phyloP scores from a whole-genome alignment of 2,888 invertebrate genomes.

The Drosophila picticornis region DNA sequence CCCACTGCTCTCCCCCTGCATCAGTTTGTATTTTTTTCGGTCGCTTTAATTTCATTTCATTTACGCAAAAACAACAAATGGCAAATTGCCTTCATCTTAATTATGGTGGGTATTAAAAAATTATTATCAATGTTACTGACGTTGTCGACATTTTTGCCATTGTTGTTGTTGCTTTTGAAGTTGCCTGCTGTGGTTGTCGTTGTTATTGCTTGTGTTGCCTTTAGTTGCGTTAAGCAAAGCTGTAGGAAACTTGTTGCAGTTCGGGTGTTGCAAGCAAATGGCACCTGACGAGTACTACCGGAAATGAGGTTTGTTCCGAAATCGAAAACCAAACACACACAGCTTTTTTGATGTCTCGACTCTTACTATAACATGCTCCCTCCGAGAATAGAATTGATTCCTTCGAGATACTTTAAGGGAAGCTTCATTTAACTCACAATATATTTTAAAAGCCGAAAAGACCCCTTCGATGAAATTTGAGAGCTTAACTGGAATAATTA shows the following conservation, averaged over 20 bases:
- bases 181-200: slow-evolving; percentile 47
- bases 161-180: slow-evolving; percentile 3
- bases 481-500: neutral
- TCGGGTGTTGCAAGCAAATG: slow-evolving; percentile 6
- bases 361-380: neutral
- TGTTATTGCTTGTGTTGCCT: slow-evolving; percentile 7
- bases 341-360: neutral
- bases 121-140: slow-evolving; percentile 70
- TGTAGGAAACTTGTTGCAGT: slow-evolving; percentile 1
- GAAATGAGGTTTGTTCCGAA: slow-evolving; percentile 1
- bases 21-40: slow-evolving; percentile 45
- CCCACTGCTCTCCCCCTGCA: neutral
- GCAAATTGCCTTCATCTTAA: slow-evolving; percentile 75
- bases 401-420: neutral
- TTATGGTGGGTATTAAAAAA: slow-evolving; percentile 74
- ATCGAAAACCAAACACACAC: neutral
- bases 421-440: neutral
- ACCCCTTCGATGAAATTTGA: neutral
- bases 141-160: slow-evolving; percentile 35
- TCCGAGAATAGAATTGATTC: too few species aligned
- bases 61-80: slow-evolving; percentile 56
- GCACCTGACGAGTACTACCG: slow-evolving; percentile 23
- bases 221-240: slow-evolving; percentile 11
- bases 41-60: slow-evolving; percentile 70
- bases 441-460: neutral